Base-by-base conservation (phyloP, 2,113 vertebrate genomes). In the Onychostoma macrolepis region DNA sequence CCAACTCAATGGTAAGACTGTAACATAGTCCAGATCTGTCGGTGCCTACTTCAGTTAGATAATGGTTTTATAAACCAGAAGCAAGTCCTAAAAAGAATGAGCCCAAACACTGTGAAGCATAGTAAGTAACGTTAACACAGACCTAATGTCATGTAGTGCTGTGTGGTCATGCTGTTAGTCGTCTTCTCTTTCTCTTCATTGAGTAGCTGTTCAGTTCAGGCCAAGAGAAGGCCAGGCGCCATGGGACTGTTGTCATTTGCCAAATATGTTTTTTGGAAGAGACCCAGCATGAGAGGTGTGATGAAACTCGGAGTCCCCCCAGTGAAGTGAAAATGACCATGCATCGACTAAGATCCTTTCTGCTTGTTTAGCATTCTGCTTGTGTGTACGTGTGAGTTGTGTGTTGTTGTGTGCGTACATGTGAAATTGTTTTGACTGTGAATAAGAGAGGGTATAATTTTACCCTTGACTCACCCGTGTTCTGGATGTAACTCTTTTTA, bases 181-280 rank as follows among this genome's bases (percentile, higher is more conserved):
- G 19, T 36, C 65, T n/a, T 83, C 33, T 58, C 5, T 58, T 83
- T 83, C 12, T 50, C 28, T 71, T 30, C 41, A 67, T 65, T 28
- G 58, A 65, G 81, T 69, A 71, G 81, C 43, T 67, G 80, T 82
- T 48, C 43, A 85, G 75, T 84, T 89, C 65, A 72, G 86, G 89
- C 87, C 86, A 89, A 87, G 89, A 87, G 72, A 87, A 82, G 78
- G 56, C 33, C 33, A 80, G 50, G 38, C 58, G 1, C 15, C n/a
- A 6, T 53, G 81, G 84, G 58, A 81, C 80, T 86, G 90, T 26
- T 80, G 89, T 88, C 87, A 86, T 88, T 88, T 87, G 89, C 88
- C 88, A 93, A 87, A 90, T 90, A 86, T 91, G 89, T 84, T 83
- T 83, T 83, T 83, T 93, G 91, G 88, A 92, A 78, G 75, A 75